A percentile compares a stretch with the other conserved stretches of the same genome.
Evolutionary conservation across 2,113 vertebrate genomes (phyloP).

Genomic region (Chloebia gouldiae): DNA sequence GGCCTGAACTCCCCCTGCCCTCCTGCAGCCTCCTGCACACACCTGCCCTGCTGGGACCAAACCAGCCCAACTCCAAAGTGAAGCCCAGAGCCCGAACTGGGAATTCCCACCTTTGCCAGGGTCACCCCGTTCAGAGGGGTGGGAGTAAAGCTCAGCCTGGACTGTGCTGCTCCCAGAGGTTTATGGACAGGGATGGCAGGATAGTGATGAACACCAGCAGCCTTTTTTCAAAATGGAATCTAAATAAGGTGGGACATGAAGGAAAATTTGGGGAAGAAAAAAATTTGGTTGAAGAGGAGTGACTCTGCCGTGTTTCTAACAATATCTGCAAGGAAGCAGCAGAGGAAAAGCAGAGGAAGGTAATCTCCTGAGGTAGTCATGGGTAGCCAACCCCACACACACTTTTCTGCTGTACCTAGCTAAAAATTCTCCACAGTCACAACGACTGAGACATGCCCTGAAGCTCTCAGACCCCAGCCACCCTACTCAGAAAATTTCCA

Average conservation of each 20-base stretch:
- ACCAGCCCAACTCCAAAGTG: rapidly evolving
- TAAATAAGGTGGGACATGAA: neutral
- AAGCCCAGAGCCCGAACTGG: neutral
- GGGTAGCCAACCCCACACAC: neutral
- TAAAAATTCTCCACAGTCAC: neutral
- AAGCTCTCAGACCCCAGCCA: neutral
- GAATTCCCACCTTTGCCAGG: neutral
- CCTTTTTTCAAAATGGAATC: neutral
- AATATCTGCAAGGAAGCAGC: neutral
- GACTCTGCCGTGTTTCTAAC: neutral
- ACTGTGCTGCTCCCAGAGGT: neutral
- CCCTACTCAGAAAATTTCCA: neutral
- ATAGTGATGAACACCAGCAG: neutral
- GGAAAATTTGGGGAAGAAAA: neutral
- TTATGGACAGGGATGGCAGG: neutral
- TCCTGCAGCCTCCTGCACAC: neutral
- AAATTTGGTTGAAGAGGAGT: neutral
- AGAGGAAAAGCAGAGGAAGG: neutral
- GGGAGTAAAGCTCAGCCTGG: neutral
- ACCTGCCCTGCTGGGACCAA: neutral
- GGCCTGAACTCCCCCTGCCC: neutral
- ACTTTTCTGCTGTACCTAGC: neutral
- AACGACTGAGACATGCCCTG: neutral
- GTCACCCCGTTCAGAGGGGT: too few relatives aligned
- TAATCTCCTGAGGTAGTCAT: neutral